Conservation (phyloP, 1,140 invertebrate species). For the Fopius arisanus region DNA sequence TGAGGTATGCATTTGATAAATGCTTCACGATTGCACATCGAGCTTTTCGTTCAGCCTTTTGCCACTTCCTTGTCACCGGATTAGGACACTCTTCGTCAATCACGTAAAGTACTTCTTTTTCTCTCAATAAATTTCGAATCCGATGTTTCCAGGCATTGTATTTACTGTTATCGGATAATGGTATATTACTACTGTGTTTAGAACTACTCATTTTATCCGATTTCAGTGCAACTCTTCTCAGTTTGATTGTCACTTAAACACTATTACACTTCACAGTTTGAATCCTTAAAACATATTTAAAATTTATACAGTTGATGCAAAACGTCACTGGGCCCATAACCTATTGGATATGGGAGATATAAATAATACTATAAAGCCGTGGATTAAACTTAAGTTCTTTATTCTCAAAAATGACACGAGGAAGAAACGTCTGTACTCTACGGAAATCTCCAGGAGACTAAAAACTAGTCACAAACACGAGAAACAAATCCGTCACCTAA, state of each 20-base stretch:
- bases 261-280: not conserved
- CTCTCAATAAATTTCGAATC: slow-evolving; percentile 15
- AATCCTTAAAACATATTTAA: not conserved
- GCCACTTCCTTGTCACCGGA: slow-evolving; percentile 41
- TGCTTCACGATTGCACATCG: slow-evolving; percentile 53
- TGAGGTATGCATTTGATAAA: slow-evolving; percentile 51
- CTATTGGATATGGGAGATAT: no score
- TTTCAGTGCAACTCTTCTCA: not conserved
- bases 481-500: no score
- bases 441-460: no score
- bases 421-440: no score
- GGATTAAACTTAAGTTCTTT: no score
- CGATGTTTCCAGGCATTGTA: slow-evolving; percentile 39
- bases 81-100: slow-evolving; percentile 37
- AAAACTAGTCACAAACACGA: no score
- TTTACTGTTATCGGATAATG: slow-evolving; percentile 31
- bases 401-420: no score
- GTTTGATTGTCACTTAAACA: not conserved
- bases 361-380: no score
- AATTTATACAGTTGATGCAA: not conserved
- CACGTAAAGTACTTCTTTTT: slow-evolving; percentile 34
- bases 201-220: no score
- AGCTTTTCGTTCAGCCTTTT: slow-evolving; percentile 44
- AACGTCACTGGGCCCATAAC: not conserved
- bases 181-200: slow-evolving; percentile 31